These are phyloP conservation scores for Isotomurus palustris DNA, from an alignment of 2,888 invertebrate species.

Conservation along the genomic window DNA sequence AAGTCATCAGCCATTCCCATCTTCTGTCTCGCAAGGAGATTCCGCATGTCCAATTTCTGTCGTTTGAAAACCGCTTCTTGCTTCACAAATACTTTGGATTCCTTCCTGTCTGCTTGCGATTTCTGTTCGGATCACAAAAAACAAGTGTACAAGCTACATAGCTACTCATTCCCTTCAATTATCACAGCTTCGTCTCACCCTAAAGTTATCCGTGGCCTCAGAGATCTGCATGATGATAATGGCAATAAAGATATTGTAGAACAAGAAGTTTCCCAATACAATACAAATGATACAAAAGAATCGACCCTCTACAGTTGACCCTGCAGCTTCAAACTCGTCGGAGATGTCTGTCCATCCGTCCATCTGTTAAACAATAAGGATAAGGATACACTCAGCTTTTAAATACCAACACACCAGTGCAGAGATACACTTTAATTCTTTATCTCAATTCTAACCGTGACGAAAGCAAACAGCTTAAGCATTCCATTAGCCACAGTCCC, in stretches of 20 bases:
- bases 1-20: conserved; percentile 35
- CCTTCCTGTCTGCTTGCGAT: conserved; percentile 23
- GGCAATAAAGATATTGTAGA: conserved; percentile 46
- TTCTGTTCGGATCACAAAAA: conserved; percentile 7
- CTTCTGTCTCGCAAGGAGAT: conserved; percentile 35
- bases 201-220: conserved; percentile 41
- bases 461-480: conserved; percentile 35
- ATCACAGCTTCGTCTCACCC: conserved; percentile 30
- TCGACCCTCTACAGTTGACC: conserved; percentile 15
- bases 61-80: conserved; percentile 41
- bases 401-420: conserved; percentile 1
- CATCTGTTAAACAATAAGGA: conserved; percentile 22
- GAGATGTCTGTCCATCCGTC: conserved; percentile 44
- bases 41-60: conserved; percentile 42
- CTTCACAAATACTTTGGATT: conserved; percentile 30
- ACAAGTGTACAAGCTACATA: not conserved
- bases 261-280: conserved; percentile 43
- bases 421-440: too few species aligned
- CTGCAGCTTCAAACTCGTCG: conserved; percentile 21
- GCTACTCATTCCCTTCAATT: not conserved
- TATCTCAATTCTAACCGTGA: conserved; percentile 31
- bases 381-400: not conserved
- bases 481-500: conserved; percentile 38
- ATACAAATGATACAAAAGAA: conserved; percentile 38
- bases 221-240: conserved; percentile 46